A percentile compares a stretch with the other conserved stretches of the same genome.
These are phyloP conservation scores for Hydractinia echinata DNA, from an alignment of 30 jellyfish, hydroid and myxozoan genomes.

Conservation along the genomic window DNA sequence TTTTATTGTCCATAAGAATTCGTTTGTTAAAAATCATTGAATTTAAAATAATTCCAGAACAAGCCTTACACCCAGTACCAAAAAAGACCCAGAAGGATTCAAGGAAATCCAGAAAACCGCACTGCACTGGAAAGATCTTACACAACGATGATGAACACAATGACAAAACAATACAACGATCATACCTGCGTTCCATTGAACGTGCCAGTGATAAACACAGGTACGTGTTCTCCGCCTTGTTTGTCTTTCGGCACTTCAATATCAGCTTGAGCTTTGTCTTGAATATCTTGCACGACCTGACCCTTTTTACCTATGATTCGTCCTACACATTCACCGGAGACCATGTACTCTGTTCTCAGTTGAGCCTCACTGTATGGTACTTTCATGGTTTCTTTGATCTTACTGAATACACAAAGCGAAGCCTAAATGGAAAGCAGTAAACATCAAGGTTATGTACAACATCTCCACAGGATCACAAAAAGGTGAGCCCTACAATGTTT, in stretches of 20 bases:
- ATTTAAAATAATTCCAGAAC: too few relatives aligned
- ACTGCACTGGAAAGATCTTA: too few relatives aligned
- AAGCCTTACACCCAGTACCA: too few relatives aligned
- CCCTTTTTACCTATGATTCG: slow-evolving; percentile 94
- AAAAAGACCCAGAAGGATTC: too few relatives aligned
- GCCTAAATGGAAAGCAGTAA: slow-evolving; percentile 41
- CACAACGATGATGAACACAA: too few relatives aligned
- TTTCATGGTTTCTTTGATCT: slow-evolving; percentile 72
- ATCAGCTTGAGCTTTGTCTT: slow-evolving; percentile 86
- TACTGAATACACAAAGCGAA: slow-evolving; percentile 82
- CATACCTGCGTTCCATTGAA: slow-evolving; percentile 95
- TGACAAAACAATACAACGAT: not conserved
- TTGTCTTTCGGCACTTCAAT: slow-evolving; percentile 98
- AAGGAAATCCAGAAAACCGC: too few relatives aligned
- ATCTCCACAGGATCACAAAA: not conserved
- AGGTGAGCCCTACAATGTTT: too few relatives aligned
- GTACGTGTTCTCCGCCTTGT: slow-evolving; percentile 97
- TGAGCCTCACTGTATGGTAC: slow-evolving; percentile 84
- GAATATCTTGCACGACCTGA: slow-evolving; percentile 88
- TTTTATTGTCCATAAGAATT: too few relatives aligned
- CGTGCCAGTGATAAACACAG: slow-evolving; percentile 88
- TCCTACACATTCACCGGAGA: slow-evolving; percentile 88
- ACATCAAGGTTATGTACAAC: not conserved
- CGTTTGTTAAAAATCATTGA: too few relatives aligned
- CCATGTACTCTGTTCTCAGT: slow-evolving; percentile 75